Evolutionary conservation across 1,140 invertebrate species (phyloP), one percentile per base, ranked within the genome.

Genomic region (Halesus radiatus): DNA sequence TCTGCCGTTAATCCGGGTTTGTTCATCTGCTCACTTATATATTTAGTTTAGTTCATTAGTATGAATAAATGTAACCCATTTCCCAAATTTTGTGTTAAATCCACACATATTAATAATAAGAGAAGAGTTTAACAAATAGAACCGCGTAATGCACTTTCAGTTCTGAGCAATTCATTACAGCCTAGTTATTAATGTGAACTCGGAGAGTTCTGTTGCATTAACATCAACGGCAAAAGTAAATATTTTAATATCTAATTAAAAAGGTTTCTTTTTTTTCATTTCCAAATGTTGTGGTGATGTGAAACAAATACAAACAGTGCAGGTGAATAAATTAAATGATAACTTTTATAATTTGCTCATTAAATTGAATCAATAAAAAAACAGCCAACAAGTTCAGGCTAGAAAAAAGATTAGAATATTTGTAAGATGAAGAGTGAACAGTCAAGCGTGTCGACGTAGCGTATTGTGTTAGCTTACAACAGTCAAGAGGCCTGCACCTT

Each of bases 31-130:
- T 74, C 52, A 74, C 50, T 74, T 56, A 70, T 26, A 66, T 15
- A 13, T 37, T 26, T 72, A 15, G 23, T 74, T 74, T 74, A 54
- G 70, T 54, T 18, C 20, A 54, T 53, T 74, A 70, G 66, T 70
- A 70, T 70, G 16, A 15, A 29, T 74, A 45, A 45, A 45, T 74
- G 3, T 26, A 54, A 54, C 56, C 70, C 70, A 73, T 13, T 54
- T 74, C 52, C 70, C 70, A 73, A 73, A 70, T 70, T 6, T 50
- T 50, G 4, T 70, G 70, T 74, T 74, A 54, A 74, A 16, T 32
- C 45, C 18, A 74, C 50, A 74, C 52, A 26, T 23, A 32, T 70
- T 72, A 72, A 66, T 72, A 72, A 66, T 45, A 45, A 13, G 0
- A 37, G 23, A 66, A 60, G 23, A 22, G 23, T 60, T 60, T 60